Evolutionary conservation across 2,888 invertebrate genomes (phyloP), one percentile per base, ranked within the genome.

Genomic region (Thecophora atra): DNA sequence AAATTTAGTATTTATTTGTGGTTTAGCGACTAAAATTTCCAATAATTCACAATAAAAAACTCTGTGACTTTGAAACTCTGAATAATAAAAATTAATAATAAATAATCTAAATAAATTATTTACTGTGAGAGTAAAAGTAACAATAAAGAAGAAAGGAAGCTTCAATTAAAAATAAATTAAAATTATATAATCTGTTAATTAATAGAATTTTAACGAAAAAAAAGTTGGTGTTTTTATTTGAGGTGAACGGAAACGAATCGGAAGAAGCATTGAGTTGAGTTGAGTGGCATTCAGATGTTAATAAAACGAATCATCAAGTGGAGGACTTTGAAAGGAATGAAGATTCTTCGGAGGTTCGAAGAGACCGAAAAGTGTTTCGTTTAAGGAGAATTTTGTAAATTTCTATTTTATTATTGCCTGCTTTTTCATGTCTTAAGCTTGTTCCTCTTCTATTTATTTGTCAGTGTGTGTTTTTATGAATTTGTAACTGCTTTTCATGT

Each of bases 221-320:
- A 37, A 54, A n/a, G 21, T 7, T 62, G 62, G 62, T 62, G 62
- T 62, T 62, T 62, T 62, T 62, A 62, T 62, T 62, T 13, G n/a
- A 62, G 1, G 28, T 62, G 37, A 62, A 24, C 3, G 6, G 2
- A 24, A 8, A 37, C 37, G 37, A 37, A 11, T 37, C 8, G 5
- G 8, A n/a, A n/a, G n/a, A n/a, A n/a, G n/a, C n/a, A 8, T 30
- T 30, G 30, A 30, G 30, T 30, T 30, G 30, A 30, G 8, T 8
- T 37, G 37, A 37, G 37, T 37, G 6, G 37, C 6, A 11, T 2
- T 37, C 37, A 37, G 37, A 37, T 37, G 37, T 6, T 30, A 8
- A 37, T 37, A 11, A 37, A 37, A 37, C 37, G n/a, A 37, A 15
- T n/a, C 47, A 5, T 47, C 15, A 47, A 47, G n/a, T 7, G 44